Percentiles rank a stretch among this genome's conserved stretches.
Evolutionary conservation across 2,113 vertebrate genomes (phyloP).

Genomic region (Chamaetylas fuelleborni): DNA sequence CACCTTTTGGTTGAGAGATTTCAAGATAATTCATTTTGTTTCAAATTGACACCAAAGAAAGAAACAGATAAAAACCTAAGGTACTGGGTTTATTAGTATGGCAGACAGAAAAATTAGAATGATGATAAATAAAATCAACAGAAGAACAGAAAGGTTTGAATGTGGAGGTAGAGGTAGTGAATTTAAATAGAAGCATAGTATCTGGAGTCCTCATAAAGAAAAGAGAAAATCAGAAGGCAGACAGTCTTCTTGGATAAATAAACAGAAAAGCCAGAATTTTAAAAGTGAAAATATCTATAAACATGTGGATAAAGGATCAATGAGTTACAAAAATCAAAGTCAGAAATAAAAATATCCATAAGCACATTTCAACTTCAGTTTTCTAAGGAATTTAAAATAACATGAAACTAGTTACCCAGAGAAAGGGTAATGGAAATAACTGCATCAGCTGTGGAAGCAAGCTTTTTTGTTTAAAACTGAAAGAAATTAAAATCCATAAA

Average conservation of each 20-base stretch:
- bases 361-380: neutral
- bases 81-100: neutral
- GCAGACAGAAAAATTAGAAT: neutral
- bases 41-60: neutral
- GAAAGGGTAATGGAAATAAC: neutral
- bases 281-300: neutral
- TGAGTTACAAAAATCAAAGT: neutral
- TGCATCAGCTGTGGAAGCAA: neutral
- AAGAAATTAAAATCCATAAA: neutral
- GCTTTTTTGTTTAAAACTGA: neutral
- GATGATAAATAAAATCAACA: neutral
- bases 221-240: neutral
- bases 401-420: neutral
- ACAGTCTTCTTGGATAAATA: neutral
- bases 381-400: neutral
- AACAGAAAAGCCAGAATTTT: neutral
- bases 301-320: neutral
- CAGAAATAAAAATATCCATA: neutral
- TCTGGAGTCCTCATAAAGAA: neutral
- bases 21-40: neutral
- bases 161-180: neutral
- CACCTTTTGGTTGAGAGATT: fast-evolving
- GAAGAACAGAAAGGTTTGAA: neutral
- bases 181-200: neutral
- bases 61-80: neutral